Percentiles rank a stretch among this genome's conserved stretches.
These are phyloP conservation scores for Mnemiopsis leidyi DNA, from an alignment of 37 sponge, comb jelly and placozoan species.

Conservation along the genomic window DNA sequence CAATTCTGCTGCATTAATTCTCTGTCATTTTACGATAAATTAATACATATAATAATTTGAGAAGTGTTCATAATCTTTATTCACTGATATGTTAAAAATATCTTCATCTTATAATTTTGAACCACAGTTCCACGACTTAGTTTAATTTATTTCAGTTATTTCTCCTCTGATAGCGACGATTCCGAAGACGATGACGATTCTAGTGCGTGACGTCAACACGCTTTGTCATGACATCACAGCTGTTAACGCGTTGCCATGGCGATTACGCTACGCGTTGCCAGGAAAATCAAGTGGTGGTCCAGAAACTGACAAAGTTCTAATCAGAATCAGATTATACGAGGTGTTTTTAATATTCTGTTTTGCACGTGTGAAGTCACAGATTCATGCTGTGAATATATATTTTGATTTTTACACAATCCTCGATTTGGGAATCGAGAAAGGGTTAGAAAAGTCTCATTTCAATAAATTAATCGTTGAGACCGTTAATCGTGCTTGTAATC, in stretches of 20 bases:
- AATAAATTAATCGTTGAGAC: no score
- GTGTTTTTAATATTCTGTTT: neutral
- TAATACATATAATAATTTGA: neutral
- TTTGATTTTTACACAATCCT: no score
- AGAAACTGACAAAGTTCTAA: neutral
- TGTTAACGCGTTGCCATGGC: no score
- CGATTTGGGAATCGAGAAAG: no score
- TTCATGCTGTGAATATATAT: no score
- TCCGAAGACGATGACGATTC: conserved; percentile 54
- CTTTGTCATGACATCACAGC: neutral
- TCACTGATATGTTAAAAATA: neutral
- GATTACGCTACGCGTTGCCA: neutral
- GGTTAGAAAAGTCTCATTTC: neutral
- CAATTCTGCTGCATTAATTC: neutral
- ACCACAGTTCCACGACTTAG: neutral
- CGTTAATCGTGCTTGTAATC: no score
- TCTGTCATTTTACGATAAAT: neutral
- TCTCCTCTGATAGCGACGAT: conserved; percentile 42
- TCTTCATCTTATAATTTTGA: no score
- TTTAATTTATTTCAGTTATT: neutral
- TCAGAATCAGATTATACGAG: neutral
- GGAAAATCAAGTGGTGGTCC: neutral
- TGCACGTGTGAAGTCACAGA: no score
- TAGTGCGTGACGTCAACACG: neutral
- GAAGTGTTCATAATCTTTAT: no score